Percentiles rank a stretch among this genome's conserved stretches.
Conservation (phyloP, 2,113 vertebrate species). For the Prochilodus magdalenae region DNA sequence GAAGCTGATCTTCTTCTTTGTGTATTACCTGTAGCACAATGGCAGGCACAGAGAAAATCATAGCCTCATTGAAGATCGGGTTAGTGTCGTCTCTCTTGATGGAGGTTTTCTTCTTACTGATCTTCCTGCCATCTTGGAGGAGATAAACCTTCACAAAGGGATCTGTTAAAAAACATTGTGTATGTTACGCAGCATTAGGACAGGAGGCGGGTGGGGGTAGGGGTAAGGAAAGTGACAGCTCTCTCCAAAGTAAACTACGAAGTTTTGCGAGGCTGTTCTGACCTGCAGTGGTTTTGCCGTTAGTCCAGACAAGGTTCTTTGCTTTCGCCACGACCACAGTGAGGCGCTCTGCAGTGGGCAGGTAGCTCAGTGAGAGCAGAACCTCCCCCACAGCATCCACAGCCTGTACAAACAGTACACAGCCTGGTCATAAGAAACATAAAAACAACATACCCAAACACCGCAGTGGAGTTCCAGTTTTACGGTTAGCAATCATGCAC, state of each 20-base stretch:
- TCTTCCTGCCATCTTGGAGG: conserved; percentile 95
- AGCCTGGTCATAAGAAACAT: background rate
- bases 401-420: conserved; percentile 70
- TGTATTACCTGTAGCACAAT: conserved; percentile 88
- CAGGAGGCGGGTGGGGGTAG: no score
- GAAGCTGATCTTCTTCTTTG: background rate
- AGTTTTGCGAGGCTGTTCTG: conserved; percentile 48
- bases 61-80: conserved; percentile 97
- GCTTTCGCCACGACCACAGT: conserved; percentile 97
- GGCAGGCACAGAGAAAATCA: conserved; percentile 98
- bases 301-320: conserved; percentile 93
- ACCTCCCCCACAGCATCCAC: conserved; percentile 93
- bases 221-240: background rate
- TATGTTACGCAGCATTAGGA: background rate
- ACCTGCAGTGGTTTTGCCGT: conserved; percentile 89
- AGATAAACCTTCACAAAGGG: conserved; percentile 98
- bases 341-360: conserved; percentile 95
- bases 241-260: background rate
- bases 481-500: background rate
- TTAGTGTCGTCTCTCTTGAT: conserved; percentile 93
- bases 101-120: conserved; percentile 98
- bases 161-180: conserved; percentile 73
- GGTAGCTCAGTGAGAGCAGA: conserved; percentile 93
- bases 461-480: background rate
- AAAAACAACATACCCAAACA: background rate